Conservation (phyloP, 2,888 invertebrate species). For the Calephelis perditalis region DNA sequence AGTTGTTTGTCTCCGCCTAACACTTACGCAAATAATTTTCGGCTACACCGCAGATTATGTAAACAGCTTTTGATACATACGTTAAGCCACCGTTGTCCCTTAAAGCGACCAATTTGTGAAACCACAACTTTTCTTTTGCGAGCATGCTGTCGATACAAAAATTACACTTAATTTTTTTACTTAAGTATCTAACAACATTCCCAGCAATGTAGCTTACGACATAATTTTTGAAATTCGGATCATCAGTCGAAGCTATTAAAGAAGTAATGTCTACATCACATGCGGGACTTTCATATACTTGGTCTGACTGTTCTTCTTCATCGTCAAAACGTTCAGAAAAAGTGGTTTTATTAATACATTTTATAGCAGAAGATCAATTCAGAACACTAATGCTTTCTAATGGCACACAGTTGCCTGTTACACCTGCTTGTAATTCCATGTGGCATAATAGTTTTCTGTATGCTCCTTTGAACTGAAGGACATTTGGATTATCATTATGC, state of each 20-base stretch:
- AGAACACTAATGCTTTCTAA: constrained; percentile 23
- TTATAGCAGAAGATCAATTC: constrained; percentile 21
- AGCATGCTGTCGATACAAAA: constrained; percentile 18
- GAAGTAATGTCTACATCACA: constrained; percentile 12
- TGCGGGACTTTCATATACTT: constrained; percentile 8
- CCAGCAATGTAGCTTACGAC: constrained; percentile 18
- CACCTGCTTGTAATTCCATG: constrained; percentile 23
- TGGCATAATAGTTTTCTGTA: constrained; percentile 26
- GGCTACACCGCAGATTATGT: constrained; percentile 14
- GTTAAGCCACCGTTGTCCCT: constrained; percentile 21
- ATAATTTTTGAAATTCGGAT: constrained; percentile 13
- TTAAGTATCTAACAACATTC: constrained; percentile 15
- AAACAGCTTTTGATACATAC: constrained; percentile 15
- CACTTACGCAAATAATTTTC: constrained; percentile 19
- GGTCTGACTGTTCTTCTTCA: constrained; percentile 7
- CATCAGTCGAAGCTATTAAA: constrained; percentile 12
- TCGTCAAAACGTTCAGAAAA: constrained; percentile 15
- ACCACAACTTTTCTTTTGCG: constrained; percentile 18
- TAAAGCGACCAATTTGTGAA: constrained; percentile 19
- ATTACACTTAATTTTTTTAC: constrained; percentile 18
- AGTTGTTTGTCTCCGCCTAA: constrained; percentile 11
- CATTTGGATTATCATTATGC: constrained; percentile 30
- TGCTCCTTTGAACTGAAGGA: constrained; percentile 24
- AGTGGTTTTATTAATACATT: constrained; percentile 20
- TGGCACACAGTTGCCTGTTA: constrained; percentile 28